Evolutionary conservation across 2,888 invertebrate genomes (phyloP).

Genomic region (Lasioglossum oenotherae): DNA sequence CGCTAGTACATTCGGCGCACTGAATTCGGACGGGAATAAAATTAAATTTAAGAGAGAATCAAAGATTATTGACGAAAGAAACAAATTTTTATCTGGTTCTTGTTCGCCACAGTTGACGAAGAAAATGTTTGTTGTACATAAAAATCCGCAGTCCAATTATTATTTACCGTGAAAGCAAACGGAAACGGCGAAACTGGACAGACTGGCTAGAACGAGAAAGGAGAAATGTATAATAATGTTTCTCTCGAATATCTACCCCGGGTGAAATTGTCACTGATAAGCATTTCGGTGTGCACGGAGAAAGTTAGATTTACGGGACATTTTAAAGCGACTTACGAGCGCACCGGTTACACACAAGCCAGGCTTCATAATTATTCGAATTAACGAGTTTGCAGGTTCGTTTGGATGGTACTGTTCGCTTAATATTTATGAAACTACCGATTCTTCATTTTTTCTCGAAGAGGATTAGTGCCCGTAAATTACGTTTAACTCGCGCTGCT

Average conservation of each 20-base stretch:
- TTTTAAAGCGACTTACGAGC: conserved; percentile 16
- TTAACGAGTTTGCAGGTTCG: background rate
- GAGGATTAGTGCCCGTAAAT: background rate
- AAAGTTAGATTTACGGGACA: conserved; percentile 21
- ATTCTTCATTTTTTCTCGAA: background rate
- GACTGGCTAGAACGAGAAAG: background rate
- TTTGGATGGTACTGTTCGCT: background rate
- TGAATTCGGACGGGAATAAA: no score
- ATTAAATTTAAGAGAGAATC: no score
- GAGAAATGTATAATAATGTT: background rate
- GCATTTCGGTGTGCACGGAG: conserved; percentile 13
- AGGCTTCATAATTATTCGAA: conserved; percentile 6
- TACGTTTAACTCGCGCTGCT: background rate
- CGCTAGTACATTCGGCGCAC: no score
- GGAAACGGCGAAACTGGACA: background rate
- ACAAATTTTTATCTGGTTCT: background rate
- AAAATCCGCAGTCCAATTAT: background rate
- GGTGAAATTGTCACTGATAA: conserved; percentile 25
- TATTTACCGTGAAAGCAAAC: background rate
- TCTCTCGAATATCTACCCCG: background rate
- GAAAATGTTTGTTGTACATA: background rate
- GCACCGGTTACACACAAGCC: background rate
- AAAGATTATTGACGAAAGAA: background rate
- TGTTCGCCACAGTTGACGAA: background rate
- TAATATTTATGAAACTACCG: background rate